phyloP scores from a whole-genome alignment of 2,797 vertebrate genomes.

The Danio jaintianensis region DNA sequence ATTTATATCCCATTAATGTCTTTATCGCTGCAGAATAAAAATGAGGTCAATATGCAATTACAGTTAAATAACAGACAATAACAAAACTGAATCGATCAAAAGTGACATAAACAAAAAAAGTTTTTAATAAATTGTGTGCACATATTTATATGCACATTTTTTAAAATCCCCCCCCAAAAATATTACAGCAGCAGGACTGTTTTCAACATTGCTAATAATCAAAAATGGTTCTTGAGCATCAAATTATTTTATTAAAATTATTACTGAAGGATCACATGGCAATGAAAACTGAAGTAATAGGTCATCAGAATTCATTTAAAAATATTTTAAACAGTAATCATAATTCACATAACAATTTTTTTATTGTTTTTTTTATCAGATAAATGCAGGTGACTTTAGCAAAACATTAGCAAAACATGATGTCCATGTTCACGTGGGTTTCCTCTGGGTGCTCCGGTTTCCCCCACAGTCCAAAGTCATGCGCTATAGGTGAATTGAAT shows the following conservation, averaged over 20 bases:
- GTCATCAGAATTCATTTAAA: no score
- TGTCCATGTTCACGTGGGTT: no score
- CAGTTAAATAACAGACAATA: slow-evolving; percentile 30
- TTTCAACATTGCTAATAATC: not conserved
- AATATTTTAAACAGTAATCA: no score
- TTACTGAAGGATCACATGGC: no score
- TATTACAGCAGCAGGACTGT: not conserved
- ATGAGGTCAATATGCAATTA: slow-evolving; percentile 40
- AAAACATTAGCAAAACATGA: not conserved
- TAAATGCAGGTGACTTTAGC: not conserved
- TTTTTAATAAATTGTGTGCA: not conserved
- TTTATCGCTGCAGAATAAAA: slow-evolving; percentile 5
- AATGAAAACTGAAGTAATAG: no score
- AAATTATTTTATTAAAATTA: no score
- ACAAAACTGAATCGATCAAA: not conserved
- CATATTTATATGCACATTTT: no score
- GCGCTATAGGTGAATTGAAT: no score
- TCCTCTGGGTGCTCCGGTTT: no score
- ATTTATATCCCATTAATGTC: slow-evolving; percentile 24
- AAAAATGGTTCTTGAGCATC: not conserved
- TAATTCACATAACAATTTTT: no score
- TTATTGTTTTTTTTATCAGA: no score
- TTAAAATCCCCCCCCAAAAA: not conserved
- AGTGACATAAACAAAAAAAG: not conserved
- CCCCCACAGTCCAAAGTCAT: no score